phyloP scores from a whole-genome alignment of 2,113 vertebrate genomes.

The Corythoichthys intestinalis region DNA sequence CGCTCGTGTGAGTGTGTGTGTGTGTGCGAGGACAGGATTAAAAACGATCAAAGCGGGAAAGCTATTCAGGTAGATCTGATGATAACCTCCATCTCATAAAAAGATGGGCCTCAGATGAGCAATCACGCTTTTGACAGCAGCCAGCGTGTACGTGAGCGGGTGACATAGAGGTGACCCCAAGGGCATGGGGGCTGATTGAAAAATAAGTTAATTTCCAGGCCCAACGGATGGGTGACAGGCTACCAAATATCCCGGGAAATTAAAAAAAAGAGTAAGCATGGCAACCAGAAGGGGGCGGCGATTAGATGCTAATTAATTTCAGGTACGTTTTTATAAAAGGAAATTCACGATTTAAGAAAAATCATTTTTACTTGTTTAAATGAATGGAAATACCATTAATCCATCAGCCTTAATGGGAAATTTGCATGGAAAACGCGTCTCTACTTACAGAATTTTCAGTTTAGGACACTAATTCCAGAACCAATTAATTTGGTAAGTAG shows the following conservation, averaged over 20 bases:
- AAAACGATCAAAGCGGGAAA: constrained; percentile 71
- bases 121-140: constrained; percentile 52
- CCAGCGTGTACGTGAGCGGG: constrained; percentile 43
- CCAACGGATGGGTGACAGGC: constrained; percentile 96
- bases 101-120: constrained; percentile 77
- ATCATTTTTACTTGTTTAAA: too few relatives aligned
- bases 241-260: constrained; percentile 99
- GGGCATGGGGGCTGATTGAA: constrained; percentile 95
- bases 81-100: constrained; percentile 73
- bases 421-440: too few relatives aligned
- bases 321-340: constrained; percentile 70
- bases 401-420: too few relatives aligned
- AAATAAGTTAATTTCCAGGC: constrained; percentile 99
- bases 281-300: constrained; percentile 33
- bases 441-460: too few relatives aligned
- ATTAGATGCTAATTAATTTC: constrained; percentile 84
- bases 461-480: too few relatives aligned
- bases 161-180: constrained; percentile 84
- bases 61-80: constrained; percentile 71
- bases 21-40: constrained; percentile 56
- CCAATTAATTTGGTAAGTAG: too few relatives aligned
- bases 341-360: constrained; percentile 1
- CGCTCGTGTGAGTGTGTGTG: constrained; percentile 12
- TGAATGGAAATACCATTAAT: too few relatives aligned
- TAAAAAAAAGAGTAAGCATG: constrained; percentile 73